These are phyloP conservation scores for Caiman crocodilus DNA, from an alignment of 2,797 vertebrate species.

Conservation along the genomic window DNA sequence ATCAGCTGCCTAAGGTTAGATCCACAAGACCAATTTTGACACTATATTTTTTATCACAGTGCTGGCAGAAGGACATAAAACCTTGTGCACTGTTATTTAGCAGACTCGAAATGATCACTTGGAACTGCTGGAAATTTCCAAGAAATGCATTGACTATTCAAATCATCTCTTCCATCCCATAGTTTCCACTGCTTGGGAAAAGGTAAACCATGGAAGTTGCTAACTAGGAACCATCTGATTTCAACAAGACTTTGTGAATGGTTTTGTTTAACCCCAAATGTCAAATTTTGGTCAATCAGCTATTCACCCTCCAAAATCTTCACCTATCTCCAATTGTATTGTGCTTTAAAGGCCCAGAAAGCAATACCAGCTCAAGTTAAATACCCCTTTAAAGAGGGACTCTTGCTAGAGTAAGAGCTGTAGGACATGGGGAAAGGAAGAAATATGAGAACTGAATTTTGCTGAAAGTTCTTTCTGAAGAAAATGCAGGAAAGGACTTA, in stretches of 20 bases:
- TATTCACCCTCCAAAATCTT: too few relatives aligned
- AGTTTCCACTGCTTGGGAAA: not conserved
- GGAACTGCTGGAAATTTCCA: not conserved
- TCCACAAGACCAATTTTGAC: not conserved
- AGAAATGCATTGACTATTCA: not conserved
- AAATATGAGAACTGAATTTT: accelerated
- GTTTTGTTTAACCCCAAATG: too few relatives aligned
- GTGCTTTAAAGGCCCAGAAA: not conserved
- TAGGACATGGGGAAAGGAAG: not conserved
- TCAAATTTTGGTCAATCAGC: too few relatives aligned
- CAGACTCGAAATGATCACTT: not conserved
- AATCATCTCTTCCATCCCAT: not conserved
- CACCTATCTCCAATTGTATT: not conserved
- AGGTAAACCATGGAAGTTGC: not conserved
- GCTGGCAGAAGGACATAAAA: not conserved
- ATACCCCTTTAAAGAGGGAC: not conserved
- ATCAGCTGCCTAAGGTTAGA: not conserved
- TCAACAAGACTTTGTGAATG: not conserved
- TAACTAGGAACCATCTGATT: not conserved
- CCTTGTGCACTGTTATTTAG: not conserved
- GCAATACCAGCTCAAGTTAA: not conserved
- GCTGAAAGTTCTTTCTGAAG: not conserved
- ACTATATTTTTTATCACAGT: not conserved
- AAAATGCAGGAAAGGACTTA: not conserved
- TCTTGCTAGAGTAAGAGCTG: not conserved